Evolutionary conservation across 2,797 vertebrate genomes (phyloP), one percentile per base, ranked within the genome.

Genomic region (Malacoctenus gilli): DNA sequence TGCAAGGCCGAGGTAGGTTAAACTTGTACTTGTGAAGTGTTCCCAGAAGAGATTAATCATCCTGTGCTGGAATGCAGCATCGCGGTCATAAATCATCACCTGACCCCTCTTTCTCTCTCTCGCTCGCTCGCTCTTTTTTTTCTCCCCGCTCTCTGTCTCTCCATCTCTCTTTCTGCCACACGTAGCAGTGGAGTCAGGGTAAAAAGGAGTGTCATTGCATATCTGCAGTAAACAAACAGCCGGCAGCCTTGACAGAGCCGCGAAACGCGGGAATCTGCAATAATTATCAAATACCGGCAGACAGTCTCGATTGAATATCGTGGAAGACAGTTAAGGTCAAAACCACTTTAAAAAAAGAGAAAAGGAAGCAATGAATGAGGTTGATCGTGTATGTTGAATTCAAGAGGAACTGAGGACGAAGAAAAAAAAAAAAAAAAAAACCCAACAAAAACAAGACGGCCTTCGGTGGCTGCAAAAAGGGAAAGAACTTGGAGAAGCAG

Each of bases 31-130:
- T 65, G 89, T 89, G 85, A 90, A 91, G 90, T 90, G 90, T 91
- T 92, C 91, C 90, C 91, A 91, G 90, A 90, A 92, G 91, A 92
- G 87, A 93, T 93, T 92, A 92, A 93, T 93, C 91, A 91, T 91
- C 82, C 79, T 60, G 80, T 80, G 85, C 86, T 89, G 82, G 87
- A 90, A 91, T 89, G 86, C 89, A 87, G 89, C 88, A 89, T 88
- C 76, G 77, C 39, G 86, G 84, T 87, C 87, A 92, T 93, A 92
- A 92, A 92, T 93, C 91, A 92, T 87, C 86, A 88, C 85, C 89
- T 92, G 90, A 90, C 90, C 73, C 64, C 72, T 51, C 61, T 36
- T 35, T 63, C 59, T 44, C 77, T 62, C 64, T 57, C 61, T 65
- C 44, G 73, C 59, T 57, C 39, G 41, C 55, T 43, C 48, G 49